Base-by-base conservation (phyloP, 2,888 invertebrate species). In the Lymantria monacha region DNA sequence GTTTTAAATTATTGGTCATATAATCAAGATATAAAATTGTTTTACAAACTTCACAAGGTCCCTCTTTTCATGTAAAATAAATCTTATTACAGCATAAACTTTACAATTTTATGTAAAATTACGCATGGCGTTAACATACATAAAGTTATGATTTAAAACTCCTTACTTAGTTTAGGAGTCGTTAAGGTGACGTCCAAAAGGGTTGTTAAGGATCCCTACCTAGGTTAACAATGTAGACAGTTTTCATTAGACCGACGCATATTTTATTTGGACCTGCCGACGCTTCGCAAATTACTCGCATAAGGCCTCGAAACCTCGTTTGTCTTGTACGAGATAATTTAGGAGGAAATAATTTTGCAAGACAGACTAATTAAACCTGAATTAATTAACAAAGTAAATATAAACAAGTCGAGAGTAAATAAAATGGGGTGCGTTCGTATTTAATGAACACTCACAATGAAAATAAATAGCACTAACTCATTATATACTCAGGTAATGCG, bases 301-400 rank as follows among this genome's bases (percentile, higher is more conserved):
- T 67, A 71, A 68, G 62, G 50, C 38, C 51, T 55, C 49, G 38
- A 53, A 59, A 55, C 53, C 52, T 58, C 58, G 50, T 58, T 61
- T 56, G 61, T 66, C 65, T 65, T 61, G 54, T 51, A 57, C 70
- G 48, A 76, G 71, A 79, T 80, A 79, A 81, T 82, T 81, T 80
- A 83, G 68, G 64, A 62, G 73, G 71, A 72, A 78, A 81, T 80
- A 74, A 78, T 78, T 82, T 76, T 59, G 53, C 66, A 67, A 75
- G 75, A 76, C 70, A 61, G 70, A 75, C 74, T 79, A 81, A 81
- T 82, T 82, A 78, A 75, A 79, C 75, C 73, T 69, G 64, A 78
- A 80, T 79, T 79, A 77, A 81, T 81, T 79, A 81, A 79, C 71
- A 70, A 67, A 54, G 69, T 69, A 76, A 77, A 77, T 76, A 80